A percentile compares a stretch with the other conserved stretches of the same genome.
Evolutionary conservation across 2,888 invertebrate species (phyloP).

Genomic region (Ceraclea dissimilis): DNA sequence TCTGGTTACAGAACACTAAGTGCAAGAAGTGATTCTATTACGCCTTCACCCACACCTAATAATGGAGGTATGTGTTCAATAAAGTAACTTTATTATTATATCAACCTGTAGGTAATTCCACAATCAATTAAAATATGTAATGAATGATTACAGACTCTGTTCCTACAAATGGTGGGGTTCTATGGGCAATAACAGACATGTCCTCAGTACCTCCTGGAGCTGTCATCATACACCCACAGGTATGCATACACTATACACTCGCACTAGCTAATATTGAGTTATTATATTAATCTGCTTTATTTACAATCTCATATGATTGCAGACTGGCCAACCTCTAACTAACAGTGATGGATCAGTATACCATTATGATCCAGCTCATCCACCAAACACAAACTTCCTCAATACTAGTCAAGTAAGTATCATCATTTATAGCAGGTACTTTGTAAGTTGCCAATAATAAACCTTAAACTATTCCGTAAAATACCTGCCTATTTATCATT

Average conservation of each 20-base stretch:
- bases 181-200: conserved; percentile 86
- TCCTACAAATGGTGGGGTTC: conserved; percentile 40
- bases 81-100: too few species aligned
- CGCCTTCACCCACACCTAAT: conserved; percentile 61
- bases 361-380: conserved; percentile 67
- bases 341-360: conserved; percentile 72
- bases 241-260: conserved; percentile 27
- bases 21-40: conserved; percentile 64
- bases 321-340: conserved; percentile 67
- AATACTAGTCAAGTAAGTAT: background rate
- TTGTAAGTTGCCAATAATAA: background rate
- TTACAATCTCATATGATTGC: conserved; percentile 15
- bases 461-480: background rate
- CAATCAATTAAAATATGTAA: too few species aligned
- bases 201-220: conserved; percentile 81
- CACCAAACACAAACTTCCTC: conserved; percentile 38
- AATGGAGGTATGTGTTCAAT: conserved; percentile 4
- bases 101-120: too few species aligned
- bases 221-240: conserved; percentile 79
- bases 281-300: background rate
- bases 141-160: background rate
- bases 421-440: background rate
- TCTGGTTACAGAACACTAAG: conserved; percentile 72
- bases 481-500: too few species aligned
- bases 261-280: background rate